phyloP scores from a whole-genome alignment of 2,113 vertebrate genomes.

The Neogobius melanostomus region DNA sequence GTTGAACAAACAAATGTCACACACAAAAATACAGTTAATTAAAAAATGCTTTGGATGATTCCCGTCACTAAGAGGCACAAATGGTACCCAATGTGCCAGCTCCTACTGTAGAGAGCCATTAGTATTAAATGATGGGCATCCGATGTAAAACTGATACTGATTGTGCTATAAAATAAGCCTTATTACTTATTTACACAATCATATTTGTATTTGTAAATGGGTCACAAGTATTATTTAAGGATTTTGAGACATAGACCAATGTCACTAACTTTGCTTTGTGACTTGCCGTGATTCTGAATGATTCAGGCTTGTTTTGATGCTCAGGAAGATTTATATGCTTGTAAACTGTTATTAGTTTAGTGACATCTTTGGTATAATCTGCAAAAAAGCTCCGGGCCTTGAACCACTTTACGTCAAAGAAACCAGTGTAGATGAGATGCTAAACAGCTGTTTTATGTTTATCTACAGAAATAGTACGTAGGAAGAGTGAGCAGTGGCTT shows the following conservation, averaged over 20 bases:
- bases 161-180: no score
- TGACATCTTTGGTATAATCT: conserved; percentile 25
- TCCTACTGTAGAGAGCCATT: no score
- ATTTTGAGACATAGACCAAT: no score
- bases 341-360: conserved; percentile 3
- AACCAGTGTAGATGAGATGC: conserved; percentile 32
- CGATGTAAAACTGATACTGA: no score
- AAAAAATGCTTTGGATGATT: no score
- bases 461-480: conserved; percentile 60
- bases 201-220: no score
- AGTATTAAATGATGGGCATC: no score
- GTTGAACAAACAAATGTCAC: neutral
- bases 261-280: no score
- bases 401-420: conserved; percentile 46
- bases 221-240: no score
- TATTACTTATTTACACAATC: no score
- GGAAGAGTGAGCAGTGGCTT: conserved; percentile 42
- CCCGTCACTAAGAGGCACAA: no score
- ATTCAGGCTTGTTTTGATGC: conserved; percentile 19
- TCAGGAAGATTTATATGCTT: conserved; percentile 2
- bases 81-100: no score
- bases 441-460: conserved; percentile 54
- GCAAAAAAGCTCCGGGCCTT: conserved; percentile 16
- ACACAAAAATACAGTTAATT: neutral
- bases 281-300: neutral